Evolutionary conservation across 2,113 vertebrate genomes (phyloP).

Genomic region (Muscicapa adusta): DNA sequence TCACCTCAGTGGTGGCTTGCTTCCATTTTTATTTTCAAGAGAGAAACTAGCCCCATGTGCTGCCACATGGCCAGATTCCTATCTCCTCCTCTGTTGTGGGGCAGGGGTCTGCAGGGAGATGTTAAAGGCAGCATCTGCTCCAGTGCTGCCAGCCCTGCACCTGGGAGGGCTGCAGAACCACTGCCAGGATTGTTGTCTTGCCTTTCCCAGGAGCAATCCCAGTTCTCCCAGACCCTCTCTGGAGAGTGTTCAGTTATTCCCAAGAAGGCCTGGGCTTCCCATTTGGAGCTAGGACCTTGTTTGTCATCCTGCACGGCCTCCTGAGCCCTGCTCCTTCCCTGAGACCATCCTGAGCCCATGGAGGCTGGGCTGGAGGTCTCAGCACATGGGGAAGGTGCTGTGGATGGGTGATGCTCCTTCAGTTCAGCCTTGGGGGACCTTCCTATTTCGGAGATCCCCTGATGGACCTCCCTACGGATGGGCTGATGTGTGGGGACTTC

Average conservation of each 20-base stretch:
- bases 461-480: neutral
- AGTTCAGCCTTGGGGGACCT: too few species aligned
- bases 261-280: neutral
- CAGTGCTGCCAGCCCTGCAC: neutral
- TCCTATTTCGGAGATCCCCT: neutral
- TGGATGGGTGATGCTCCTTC: neutral
- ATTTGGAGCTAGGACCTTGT: neutral
- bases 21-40: neutral
- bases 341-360: neutral
- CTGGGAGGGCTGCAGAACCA: neutral
- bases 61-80: neutral
- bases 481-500: neutral
- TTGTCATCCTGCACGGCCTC: neutral
- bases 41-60: rapidly evolving
- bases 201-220: neutral
- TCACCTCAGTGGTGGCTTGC: neutral
- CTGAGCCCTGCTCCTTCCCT: neutral
- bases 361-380: neutral
- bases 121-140: neutral
- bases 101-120: neutral
- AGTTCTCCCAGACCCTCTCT: neutral
- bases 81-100: neutral
- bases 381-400: neutral
- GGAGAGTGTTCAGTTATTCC: neutral
- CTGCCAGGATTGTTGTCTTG: neutral